Evolutionary conservation across 2,113 vertebrate genomes (phyloP).

Genomic region (Bufo gargarizans): DNA sequence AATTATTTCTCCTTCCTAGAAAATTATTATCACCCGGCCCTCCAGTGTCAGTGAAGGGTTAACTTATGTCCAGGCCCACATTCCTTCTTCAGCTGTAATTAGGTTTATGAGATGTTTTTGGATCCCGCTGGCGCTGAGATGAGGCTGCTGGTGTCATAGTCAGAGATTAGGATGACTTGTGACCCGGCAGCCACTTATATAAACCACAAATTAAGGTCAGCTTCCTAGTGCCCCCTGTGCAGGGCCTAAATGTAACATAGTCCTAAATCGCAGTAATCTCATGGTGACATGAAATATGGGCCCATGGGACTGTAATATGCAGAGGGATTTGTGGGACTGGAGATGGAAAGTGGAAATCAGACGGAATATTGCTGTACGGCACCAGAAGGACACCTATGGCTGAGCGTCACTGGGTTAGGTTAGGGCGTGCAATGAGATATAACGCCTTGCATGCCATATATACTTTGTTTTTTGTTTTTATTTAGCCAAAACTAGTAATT

Average conservation of each 20-base stretch:
- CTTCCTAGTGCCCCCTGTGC: background rate
- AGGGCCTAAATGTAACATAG: background rate
- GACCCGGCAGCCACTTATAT: conserved; percentile 5
- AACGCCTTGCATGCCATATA: too few relatives aligned
- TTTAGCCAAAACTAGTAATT: too few relatives aligned
- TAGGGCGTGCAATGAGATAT: too few relatives aligned
- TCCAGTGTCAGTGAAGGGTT: conserved; percentile 52
- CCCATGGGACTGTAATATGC: background rate
- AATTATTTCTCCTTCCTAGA: background rate
- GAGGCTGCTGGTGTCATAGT: background rate
- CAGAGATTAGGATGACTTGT: conserved; percentile 11
- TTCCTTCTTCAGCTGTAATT: conserved; percentile 13
- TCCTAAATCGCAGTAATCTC: background rate
- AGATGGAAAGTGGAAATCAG: background rate
- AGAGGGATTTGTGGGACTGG: background rate
- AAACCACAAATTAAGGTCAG: conserved; percentile 47
- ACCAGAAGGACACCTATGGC: background rate
- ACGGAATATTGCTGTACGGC: background rate
- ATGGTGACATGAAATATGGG: background rate
- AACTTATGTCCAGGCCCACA: background rate
- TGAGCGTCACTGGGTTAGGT: background rate
- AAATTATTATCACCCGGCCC: background rate
- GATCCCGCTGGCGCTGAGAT: background rate
- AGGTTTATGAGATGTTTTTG: conserved; percentile 26
- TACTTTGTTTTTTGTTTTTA: too few relatives aligned